These are phyloP conservation scores for Oasisia sp. DNA, from an alignment of 2,888 invertebrate species.

Conservation along the genomic window DNA sequence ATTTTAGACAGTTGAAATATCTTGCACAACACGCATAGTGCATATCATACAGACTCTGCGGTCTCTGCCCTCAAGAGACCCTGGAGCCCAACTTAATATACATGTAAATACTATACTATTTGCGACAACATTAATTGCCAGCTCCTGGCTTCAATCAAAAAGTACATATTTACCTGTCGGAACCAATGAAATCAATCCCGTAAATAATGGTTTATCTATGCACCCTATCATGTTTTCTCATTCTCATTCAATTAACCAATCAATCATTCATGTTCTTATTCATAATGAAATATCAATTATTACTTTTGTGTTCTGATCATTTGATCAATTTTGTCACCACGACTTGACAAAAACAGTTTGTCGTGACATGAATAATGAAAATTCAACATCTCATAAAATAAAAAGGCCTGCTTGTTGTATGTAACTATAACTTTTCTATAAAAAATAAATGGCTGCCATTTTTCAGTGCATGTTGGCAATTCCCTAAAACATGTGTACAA, in stretches of 20 bases:
- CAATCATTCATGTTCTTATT: slow-evolving; percentile 8
- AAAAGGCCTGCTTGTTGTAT: neutral
- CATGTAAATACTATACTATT: neutral
- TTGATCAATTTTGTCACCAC: neutral
- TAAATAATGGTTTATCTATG: neutral
- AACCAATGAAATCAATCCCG: neutral
- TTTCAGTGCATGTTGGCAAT: too few species aligned
- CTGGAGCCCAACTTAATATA: neutral
- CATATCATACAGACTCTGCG: neutral
- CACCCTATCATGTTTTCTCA: neutral
- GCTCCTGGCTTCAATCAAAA: slow-evolving; percentile 6
- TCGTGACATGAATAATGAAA: neutral
- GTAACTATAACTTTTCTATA: neutral
- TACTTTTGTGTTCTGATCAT: neutral
- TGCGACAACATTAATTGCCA: neutral
- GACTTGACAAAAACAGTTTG: neutral
- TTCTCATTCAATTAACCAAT: neutral
- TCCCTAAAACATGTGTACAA: too few species aligned
- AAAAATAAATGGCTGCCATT: neutral
- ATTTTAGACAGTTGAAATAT: too few species aligned
- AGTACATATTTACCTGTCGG: neutral
- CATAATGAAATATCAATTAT: neutral
- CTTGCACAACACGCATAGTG: neutral
- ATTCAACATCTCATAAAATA: neutral
- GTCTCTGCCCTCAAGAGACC: neutral